phyloP scores from a whole-genome alignment of 2,797 vertebrate genomes.

The Serranus cabrilla region DNA sequence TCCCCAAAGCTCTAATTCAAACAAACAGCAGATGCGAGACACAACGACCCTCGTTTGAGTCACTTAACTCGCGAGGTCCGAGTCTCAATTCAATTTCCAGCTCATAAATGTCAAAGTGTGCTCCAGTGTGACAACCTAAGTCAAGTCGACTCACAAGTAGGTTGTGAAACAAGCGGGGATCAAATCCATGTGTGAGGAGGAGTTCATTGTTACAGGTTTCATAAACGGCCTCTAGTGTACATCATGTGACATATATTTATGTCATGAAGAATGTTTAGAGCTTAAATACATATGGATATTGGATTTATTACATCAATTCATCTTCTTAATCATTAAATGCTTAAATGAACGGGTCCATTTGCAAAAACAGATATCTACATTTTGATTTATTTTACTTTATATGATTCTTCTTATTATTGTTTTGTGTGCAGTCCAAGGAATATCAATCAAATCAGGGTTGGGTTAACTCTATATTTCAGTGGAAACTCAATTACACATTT shows the following conservation, averaged over 20 bases:
- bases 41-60: constrained; percentile 29
- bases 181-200: not conserved
- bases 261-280: not conserved
- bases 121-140: not conserved
- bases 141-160: constrained; percentile 4
- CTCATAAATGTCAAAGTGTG: constrained; percentile 53
- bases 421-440: no score
- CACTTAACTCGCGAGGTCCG: constrained; percentile 31
- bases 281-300: not conserved
- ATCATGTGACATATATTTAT: not conserved
- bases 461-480: no score
- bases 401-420: no score
- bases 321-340: not conserved
- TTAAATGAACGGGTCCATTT: no score
- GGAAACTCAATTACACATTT: no score
- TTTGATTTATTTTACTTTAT: no score
- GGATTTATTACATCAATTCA: not conserved
- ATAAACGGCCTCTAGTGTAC: not conserved
- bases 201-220: not conserved
- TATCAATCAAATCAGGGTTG: no score
- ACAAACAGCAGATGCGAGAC: constrained; percentile 48
- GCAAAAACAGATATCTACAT: no score
- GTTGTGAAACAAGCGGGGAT: constrained; percentile 16
- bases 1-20: constrained; percentile 29
- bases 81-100: constrained; percentile 45